Evolutionary conservation across 2,797 vertebrate species (phyloP).

Genomic region (Protosalanx chinensis): DNA sequence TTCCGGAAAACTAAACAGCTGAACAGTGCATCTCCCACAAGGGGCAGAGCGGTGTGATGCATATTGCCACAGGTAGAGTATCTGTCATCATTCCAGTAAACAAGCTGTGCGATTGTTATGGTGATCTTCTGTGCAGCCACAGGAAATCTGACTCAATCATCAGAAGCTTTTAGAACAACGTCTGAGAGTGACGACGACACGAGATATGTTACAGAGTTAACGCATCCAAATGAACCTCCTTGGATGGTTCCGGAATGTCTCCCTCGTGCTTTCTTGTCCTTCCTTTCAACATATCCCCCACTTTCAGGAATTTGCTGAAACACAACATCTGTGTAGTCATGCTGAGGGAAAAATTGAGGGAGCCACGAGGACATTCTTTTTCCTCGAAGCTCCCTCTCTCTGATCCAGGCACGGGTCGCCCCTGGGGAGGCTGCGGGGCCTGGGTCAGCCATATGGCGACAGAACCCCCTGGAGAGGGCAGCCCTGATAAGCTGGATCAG

Average conservation of each 20-base stretch:
- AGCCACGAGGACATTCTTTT: constrained; percentile 66
- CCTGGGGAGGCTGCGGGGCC: constrained; percentile 83
- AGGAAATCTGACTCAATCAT: constrained; percentile 9
- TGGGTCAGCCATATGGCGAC: constrained; percentile 91
- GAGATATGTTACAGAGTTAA: constrained; percentile 30
- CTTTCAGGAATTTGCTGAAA: constrained; percentile 81
- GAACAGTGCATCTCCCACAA: constrained; percentile 45
- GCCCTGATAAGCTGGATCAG: constrained; percentile 84
- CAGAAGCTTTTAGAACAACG: neutral
- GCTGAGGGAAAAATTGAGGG: constrained; percentile 67
- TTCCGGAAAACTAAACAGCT: constrained; percentile 53
- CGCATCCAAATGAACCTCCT: constrained; percentile 47
- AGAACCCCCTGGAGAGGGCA: constrained; percentile 84
- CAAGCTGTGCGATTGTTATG: constrained; percentile 14
- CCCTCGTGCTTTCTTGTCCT: neutral
- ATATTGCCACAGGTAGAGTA: constrained; percentile 34
- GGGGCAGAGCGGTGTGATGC: constrained; percentile 22
- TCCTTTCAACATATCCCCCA: constrained; percentile 45
- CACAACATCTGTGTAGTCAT: constrained; percentile 85
- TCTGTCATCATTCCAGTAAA: constrained; percentile 11
- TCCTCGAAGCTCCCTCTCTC: constrained; percentile 72
- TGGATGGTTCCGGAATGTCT: constrained; percentile 11
- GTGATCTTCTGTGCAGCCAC: neutral
- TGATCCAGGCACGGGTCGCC: constrained; percentile 81
- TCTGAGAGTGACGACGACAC: constrained; percentile 20